Base-by-base conservation (phyloP, 2,888 invertebrate genomes). In the Eurytoma californica region DNA sequence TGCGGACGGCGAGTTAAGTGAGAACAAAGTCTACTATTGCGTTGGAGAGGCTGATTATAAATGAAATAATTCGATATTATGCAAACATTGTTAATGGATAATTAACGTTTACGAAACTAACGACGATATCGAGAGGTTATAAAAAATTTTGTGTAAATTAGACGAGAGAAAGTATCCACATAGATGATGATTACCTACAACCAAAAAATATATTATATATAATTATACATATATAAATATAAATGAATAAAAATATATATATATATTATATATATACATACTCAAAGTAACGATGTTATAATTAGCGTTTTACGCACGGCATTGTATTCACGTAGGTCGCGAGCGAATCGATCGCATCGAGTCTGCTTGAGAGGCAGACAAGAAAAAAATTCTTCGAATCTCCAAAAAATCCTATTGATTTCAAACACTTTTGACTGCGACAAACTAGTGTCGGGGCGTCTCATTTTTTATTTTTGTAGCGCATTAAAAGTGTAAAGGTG, bases 131-230 rank as follows among this genome's bases (percentile, higher is more conserved):
- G 86, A 86, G 83, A 80, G 83, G 81, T 84, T 84, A 72, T 75
- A 80, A 78, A 75, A 39, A 58, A 77, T 83, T 85, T 87, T 86
- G 84, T 89, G 88, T 88, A 87, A 86, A 88, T 88, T 89, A 89
- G 88, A 88, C 85, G 86, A 88, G 87, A 88, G 89, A 88, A 89
- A 89, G 88, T 89, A 89, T 87, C 84, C 86, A 86, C 84, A 87
- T 86, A 87, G 85, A 87, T 84, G 84, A 86, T 82, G 85, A 86
- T 86, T 86, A 86, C 84, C 82, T 85, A 86, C 84, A 82, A 85
- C 82, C 83, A 83, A 84, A 83, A 84, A 82, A 82, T 81, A 83
- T 78, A 84, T 84, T 80, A 82, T 83, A 84, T 80, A 79, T 82
- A 83, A 30, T 30, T 63, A 85, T 82, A 83, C 78, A 80, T 82